Percentiles rank a stretch among this genome's conserved stretches.
These are phyloP conservation scores for Scophthalmus maximus DNA, from an alignment of 2,113 vertebrate genomes.

Conservation along the genomic window DNA sequence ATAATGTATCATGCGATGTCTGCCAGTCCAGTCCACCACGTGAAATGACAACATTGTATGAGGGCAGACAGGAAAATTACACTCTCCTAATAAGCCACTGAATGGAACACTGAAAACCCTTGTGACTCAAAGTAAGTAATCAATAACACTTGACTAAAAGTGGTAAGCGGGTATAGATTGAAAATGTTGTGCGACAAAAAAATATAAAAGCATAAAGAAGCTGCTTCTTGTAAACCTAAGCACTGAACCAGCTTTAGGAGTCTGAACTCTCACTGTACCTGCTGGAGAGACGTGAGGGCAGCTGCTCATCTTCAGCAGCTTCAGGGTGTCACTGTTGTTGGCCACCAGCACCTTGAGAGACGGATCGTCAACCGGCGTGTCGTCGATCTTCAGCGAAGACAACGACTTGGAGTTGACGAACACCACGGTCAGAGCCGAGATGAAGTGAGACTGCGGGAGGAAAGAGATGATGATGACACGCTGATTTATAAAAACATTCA, in stretches of 20 bases:
- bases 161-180: not conserved
- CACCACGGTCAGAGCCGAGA: slow-evolving; percentile 96
- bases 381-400: slow-evolving; percentile 96
- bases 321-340: slow-evolving; percentile 96
- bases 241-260: not conserved
- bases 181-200: not conserved
- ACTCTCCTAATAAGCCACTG: not conserved
- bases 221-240: not conserved
- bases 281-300: slow-evolving; percentile 86
- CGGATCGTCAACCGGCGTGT: slow-evolving; percentile 96
- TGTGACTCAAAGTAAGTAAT: slow-evolving; percentile 4
- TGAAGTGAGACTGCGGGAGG: slow-evolving; percentile 82
- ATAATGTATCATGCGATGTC: not conserved
- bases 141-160: not conserved
- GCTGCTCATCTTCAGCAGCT: slow-evolving; percentile 97
- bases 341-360: slow-evolving; percentile 97
- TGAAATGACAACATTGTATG: not conserved
- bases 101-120: not conserved
- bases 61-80: slow-evolving; percentile 11
- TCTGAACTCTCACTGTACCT: slow-evolving; percentile 59
- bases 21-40: not conserved
- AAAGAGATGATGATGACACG: not conserved
- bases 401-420: slow-evolving; percentile 98
- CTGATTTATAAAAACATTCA: not conserved
- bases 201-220: not conserved